phyloP scores from a whole-genome alignment of 2,113 vertebrate genomes.

The Corydoras sp. region DNA sequence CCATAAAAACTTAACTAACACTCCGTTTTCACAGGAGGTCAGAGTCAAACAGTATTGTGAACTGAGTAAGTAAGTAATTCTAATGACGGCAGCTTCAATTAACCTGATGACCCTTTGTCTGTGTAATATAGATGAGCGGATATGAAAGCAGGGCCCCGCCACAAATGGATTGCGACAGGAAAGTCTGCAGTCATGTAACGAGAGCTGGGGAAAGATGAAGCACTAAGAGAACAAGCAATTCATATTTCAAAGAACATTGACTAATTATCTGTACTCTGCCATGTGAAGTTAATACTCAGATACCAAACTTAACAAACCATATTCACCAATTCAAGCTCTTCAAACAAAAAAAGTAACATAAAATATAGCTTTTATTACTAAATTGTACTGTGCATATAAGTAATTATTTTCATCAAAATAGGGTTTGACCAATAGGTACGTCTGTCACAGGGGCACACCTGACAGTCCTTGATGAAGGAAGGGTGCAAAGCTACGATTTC shows the following conservation, averaged over 20 bases:
- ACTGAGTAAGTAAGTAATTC: not conserved
- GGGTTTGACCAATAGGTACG: too few species aligned
- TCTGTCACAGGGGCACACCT: constrained; percentile 3
- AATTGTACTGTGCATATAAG: too few species aligned
- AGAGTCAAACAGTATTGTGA: not conserved
- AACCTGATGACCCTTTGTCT: constrained; percentile 9
- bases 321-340: not conserved
- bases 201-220: not conserved
- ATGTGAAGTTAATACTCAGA: constrained; percentile 6
- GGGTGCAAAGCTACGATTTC: constrained; percentile 5
- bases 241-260: constrained; percentile 5
- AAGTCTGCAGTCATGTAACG: constrained; percentile 1
- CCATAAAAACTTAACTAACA: too few species aligned
- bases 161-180: constrained; percentile 14
- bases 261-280: constrained; percentile 11
- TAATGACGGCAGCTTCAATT: not conserved
- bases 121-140: constrained; percentile 2
- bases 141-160: not conserved
- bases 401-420: too few species aligned
- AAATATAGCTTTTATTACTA: too few species aligned
- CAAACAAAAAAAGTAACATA: too few species aligned
- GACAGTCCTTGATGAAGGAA: constrained; percentile 14
- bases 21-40: too few species aligned
- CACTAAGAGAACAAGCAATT: not conserved
- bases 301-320: not conserved